Conservation (phyloP, 2,888 invertebrate genomes). For the Hydraecia micacea region DNA sequence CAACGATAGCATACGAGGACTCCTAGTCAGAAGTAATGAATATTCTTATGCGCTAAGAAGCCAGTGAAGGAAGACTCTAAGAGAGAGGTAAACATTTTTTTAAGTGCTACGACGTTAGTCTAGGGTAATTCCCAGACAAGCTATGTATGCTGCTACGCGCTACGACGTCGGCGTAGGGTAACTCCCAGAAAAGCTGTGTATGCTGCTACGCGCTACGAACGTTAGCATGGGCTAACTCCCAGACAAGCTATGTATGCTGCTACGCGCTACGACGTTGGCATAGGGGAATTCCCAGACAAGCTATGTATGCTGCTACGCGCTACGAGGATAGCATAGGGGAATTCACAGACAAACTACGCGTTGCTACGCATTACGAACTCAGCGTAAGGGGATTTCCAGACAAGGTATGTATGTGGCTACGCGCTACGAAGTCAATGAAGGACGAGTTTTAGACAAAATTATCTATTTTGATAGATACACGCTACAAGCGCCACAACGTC, state of each 20-base stretch:
- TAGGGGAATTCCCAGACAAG: not conserved
- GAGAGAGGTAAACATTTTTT: not conserved
- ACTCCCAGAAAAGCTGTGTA: not conserved
- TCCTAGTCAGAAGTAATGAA: not conserved
- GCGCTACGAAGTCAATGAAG: not conserved
- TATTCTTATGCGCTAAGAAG: not conserved
- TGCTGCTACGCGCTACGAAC: not conserved
- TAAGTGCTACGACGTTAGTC: not conserved
- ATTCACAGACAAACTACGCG: not conserved
- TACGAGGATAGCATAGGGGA: not conserved
- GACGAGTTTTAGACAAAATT: not conserved
- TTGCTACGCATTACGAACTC: not conserved
- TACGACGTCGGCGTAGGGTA: not conserved
- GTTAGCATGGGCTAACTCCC: not conserved
- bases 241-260: not conserved
- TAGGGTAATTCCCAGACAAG: not conserved
- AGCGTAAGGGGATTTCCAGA: not conserved
- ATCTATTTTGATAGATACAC: not conserved
- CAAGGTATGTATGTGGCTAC: not conserved
- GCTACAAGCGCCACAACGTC: not conserved
- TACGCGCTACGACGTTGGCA: not conserved
- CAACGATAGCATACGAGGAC: no score
- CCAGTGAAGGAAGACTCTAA: not conserved
- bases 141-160: not conserved
- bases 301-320: not conserved